A percentile compares a stretch with the other conserved stretches of the same genome.
Conservation (phyloP, 2,888 invertebrate genomes). For the Apantesis nais region DNA sequence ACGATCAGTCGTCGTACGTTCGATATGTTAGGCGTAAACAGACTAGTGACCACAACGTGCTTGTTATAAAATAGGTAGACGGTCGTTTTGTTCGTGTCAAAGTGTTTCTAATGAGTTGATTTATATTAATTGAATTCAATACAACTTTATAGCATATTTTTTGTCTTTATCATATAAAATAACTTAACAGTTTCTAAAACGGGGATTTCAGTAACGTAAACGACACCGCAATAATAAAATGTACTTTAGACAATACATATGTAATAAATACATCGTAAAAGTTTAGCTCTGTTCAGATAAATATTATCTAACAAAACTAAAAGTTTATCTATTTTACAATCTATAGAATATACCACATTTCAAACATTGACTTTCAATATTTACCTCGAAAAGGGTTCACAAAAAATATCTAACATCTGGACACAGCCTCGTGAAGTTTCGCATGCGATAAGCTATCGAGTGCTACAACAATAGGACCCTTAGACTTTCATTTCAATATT, state of each 20-base stretch:
- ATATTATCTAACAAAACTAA: constrained; percentile 8
- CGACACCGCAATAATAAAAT: neutral
- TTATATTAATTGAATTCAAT: neutral
- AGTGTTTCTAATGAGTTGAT: neutral
- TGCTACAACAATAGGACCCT: constrained; percentile 51
- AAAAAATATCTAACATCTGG: constrained; percentile 27
- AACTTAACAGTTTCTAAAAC: neutral
- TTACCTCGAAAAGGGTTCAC: constrained; percentile 27
- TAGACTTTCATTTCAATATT: constrained; percentile 72
- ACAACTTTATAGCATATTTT: neutral
- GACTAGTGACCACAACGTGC: neutral
- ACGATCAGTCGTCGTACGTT: neutral
- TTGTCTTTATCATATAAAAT: neutral
- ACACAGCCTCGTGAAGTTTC: constrained; percentile 42
- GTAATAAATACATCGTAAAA: neutral
- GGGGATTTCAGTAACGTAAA: neutral
- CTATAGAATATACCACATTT: constrained; percentile 17
- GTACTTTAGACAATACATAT: neutral
- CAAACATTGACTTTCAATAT: constrained; percentile 35
- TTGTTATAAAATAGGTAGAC: neutral
- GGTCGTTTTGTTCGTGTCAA: too few relatives aligned
- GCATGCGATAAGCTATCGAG: constrained; percentile 48
- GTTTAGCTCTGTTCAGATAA: constrained; percentile 3
- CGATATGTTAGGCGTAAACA: too few relatives aligned
- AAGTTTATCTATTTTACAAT: constrained; percentile 13